Evolutionary conservation across 1,140 invertebrate genomes (phyloP), one percentile per base, ranked within the genome.

Genomic region (Zophobas atratus): DNA sequence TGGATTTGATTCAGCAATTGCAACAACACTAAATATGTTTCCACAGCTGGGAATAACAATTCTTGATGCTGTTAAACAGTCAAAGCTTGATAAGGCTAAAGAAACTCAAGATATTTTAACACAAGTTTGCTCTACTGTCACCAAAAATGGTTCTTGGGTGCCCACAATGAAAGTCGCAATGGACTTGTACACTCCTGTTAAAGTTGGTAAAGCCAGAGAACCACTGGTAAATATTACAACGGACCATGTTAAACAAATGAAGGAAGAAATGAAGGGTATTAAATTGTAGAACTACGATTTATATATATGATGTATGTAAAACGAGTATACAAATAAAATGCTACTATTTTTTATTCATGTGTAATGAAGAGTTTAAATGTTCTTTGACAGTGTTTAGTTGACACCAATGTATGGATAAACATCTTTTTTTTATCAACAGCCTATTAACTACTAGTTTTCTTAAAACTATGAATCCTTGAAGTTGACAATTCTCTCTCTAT

Each of bases 91-190:
- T 43, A 80, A 82, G 77, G 88, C 88, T 0, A 85, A 78, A 77
- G 79, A 87, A 35, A 80, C 81, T 1, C 91, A 92, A 84, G 74
- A 86, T 34, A 82, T 86, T 77, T 80, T 92, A 6, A 87, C 85
- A 20, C 82, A 82, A 6, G 79, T 78, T 41, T 82, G 89, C 49
- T 76, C 77, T 48, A 75, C 82, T 43, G 88, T 90, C 70, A 86
- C 85, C 1, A 87, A 87, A 85, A 81, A 89, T 81, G 90, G 90
- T 81, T 82, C 85, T 39, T 92, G 91, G 91, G 90, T 93, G 0
- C 88, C 89, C n/a, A 89, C 90, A 46, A 92, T 93, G 91, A 93
- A 93, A 85, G 84, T 85, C 32, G 91, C 91, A 4, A 93, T 93
- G 92, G 86, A 88, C 79, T 78, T 90, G 0, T 81, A 89, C 0